phyloP scores from a whole-genome alignment of 2,888 invertebrate genomes.

The Polietes domitor region DNA sequence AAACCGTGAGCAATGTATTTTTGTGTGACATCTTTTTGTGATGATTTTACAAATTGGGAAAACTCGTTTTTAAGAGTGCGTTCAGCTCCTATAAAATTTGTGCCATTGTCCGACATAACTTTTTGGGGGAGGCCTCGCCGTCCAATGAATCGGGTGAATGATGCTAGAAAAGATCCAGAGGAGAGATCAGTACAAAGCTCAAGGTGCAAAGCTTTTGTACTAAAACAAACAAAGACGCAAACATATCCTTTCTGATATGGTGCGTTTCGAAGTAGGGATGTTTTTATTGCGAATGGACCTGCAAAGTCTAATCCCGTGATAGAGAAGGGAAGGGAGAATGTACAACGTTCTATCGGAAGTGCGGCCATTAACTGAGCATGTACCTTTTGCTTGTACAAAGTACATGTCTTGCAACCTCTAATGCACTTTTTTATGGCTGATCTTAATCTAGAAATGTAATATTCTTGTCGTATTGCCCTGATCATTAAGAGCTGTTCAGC shows the following conservation, averaged over 20 bases:
- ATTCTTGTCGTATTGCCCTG: no score
- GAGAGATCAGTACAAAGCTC: slow-evolving; percentile 49
- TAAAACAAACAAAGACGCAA: no score
- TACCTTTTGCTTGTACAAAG: no score
- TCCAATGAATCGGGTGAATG: slow-evolving; percentile 44
- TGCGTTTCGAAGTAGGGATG: not conserved
- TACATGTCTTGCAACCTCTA: no score
- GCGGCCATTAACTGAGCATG: no score
- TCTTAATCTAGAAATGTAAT: no score
- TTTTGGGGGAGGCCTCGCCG: slow-evolving; percentile 54
- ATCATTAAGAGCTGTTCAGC: no score
- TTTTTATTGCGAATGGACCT: not conserved
- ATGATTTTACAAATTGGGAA: not conserved
- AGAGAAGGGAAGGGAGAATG: no score
- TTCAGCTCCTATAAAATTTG: slow-evolving; percentile 52
- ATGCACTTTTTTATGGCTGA: no score
- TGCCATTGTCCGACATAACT: slow-evolving; percentile 56
- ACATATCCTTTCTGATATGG: not conserved
- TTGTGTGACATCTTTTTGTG: not conserved
- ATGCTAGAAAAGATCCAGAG: slow-evolving; percentile 39
- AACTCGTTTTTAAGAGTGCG: not conserved
- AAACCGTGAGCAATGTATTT: not conserved
- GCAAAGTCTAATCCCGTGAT: not conserved
- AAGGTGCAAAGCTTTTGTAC: no score
- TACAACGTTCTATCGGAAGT: no score